These are phyloP conservation scores for Coecobrya sp. DNA, from an alignment of 2,888 invertebrate species.

Conservation along the genomic window DNA sequence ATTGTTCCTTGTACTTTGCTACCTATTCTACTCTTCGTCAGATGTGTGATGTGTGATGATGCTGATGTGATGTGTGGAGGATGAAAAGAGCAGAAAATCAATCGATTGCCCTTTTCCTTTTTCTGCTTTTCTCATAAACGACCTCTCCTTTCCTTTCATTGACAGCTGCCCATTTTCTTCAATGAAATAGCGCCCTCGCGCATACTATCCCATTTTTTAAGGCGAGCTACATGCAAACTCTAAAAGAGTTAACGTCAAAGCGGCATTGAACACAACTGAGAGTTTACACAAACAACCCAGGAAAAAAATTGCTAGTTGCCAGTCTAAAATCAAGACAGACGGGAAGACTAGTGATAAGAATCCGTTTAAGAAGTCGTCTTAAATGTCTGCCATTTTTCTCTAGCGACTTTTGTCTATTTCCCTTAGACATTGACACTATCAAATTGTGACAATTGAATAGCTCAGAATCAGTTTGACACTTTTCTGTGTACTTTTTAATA, in stretches of 20 bases:
- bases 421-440: neutral
- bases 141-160: conserved; percentile 11
- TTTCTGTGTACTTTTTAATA: neutral
- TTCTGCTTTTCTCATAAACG: conserved; percentile 20
- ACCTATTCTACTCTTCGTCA: neutral
- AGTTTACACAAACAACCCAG: neutral
- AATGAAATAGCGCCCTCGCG: neutral
- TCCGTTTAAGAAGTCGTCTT: neutral
- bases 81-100: conserved; percentile 44
- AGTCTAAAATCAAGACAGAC: conserved; percentile 3
- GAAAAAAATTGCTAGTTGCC: neutral
- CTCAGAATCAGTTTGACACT: neutral
- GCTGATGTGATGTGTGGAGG: neutral
- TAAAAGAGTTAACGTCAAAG: neutral
- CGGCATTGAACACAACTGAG: neutral
- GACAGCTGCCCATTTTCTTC: conserved; percentile 46
- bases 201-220: neutral
- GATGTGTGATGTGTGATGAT: conserved; percentile 10
- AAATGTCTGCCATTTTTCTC: neutral
- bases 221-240: neutral
- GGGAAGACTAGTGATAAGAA: neutral
- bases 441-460: conserved; percentile 9
- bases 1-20: neutral
- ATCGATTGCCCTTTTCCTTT: conserved; percentile 32
- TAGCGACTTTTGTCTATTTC: neutral